Conservation (phyloP, 2,888 invertebrate genomes). For the Epirrita christyi region DNA sequence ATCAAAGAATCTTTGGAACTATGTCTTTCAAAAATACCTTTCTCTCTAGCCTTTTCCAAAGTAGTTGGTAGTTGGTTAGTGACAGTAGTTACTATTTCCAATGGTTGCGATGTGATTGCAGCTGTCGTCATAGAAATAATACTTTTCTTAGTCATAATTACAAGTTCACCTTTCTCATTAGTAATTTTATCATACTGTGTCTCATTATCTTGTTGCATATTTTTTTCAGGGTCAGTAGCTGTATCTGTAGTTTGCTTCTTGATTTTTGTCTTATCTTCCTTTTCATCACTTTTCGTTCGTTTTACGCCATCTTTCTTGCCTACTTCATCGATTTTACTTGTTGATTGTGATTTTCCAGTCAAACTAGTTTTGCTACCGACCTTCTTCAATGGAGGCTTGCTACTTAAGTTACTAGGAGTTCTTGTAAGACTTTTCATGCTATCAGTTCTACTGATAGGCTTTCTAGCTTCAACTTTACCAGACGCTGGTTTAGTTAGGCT, state of each 20-base stretch:
- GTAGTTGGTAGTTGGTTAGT: conserved; percentile 80
- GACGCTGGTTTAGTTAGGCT: conserved; percentile 60
- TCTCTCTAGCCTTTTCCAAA: conserved; percentile 80
- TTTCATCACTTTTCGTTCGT: conserved; percentile 43
- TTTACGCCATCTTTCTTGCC: conserved; percentile 54
- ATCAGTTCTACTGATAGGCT: conserved; percentile 70
- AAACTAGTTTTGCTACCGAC: conserved; percentile 26
- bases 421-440: conserved; percentile 73
- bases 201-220: conserved; percentile 72
- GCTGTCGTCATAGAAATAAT: conserved; percentile 85
- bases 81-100: conserved; percentile 82
- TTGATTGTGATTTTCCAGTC: conserved; percentile 65
- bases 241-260: conserved; percentile 48
- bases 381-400: conserved; percentile 70
- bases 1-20: conserved; percentile 77
- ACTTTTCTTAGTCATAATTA: conserved; percentile 77
- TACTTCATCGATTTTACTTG: conserved; percentile 63
- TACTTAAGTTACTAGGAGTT: conserved; percentile 68
- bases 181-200: conserved; percentile 77
- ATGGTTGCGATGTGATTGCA: conserved; percentile 83
- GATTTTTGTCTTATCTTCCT: conserved; percentile 40
- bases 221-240: conserved; percentile 56
- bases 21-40: conserved; percentile 74
- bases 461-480: conserved; percentile 66
- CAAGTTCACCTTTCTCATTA: conserved; percentile 72